phyloP scores from a whole-genome alignment of 92 coral and sea anemone species.

The Umimayanthus chanpuru region DNA sequence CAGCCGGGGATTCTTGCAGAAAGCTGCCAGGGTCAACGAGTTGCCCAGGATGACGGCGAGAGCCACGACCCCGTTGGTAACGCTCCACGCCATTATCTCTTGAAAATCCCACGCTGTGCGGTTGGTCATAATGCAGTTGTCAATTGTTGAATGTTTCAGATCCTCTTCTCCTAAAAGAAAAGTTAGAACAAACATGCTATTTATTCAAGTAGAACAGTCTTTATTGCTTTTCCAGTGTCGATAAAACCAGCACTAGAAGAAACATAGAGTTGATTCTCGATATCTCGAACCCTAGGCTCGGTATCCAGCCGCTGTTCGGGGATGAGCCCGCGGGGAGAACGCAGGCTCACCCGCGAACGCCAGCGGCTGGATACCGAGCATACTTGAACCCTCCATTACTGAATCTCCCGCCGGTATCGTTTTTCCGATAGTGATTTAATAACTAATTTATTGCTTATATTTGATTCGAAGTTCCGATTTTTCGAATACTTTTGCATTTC shows the following conservation, averaged over 20 bases:
- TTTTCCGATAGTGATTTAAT: no score
- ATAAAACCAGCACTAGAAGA: neutral
- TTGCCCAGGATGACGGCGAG: slow-evolving; percentile 76
- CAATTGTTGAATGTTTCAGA: neutral
- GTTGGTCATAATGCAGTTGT: slow-evolving; percentile 37
- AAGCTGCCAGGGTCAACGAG: slow-evolving; percentile 78
- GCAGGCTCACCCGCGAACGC: no score
- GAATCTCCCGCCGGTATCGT: neutral
- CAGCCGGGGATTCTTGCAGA: slow-evolving; percentile 70
- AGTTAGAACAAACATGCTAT: neutral
- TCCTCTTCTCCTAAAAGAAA: neutral
- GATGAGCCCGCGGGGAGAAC: no score
- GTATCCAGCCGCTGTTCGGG: no score
- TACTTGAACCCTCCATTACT: neutral
- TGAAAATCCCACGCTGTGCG: slow-evolving; percentile 19
- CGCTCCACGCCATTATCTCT: slow-evolving; percentile 71
- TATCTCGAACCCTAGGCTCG: neutral
- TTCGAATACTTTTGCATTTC: no score
- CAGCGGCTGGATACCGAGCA: no score
- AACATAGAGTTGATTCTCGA: neutral
- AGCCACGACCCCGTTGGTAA: slow-evolving; percentile 66
- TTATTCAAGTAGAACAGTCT: neutral
- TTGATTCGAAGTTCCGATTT: neutral
- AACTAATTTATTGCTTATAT: neutral
- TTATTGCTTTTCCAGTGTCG: neutral